A percentile compares a stretch with the other conserved stretches of the same genome.
These are phyloP conservation scores for Sclerurus mexicanus DNA, from an alignment of 2,113 vertebrate species.

Conservation along the genomic window DNA sequence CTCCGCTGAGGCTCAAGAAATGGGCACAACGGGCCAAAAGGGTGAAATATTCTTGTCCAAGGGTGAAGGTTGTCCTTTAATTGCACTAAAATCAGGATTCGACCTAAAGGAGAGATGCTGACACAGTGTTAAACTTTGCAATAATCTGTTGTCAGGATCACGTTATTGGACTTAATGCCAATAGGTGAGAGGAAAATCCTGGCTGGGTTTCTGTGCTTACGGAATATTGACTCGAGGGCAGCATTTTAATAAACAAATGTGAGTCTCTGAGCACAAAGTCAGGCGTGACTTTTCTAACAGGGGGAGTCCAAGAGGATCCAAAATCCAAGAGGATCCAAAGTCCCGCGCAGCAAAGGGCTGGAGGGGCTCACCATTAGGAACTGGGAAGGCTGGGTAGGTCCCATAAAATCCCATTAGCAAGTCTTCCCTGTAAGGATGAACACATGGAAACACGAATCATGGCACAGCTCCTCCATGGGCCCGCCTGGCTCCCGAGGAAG, in stretches of 20 bases:
- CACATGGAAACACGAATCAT: not conserved
- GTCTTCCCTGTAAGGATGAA: not conserved
- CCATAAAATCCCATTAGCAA: not conserved
- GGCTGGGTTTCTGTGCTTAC: not conserved
- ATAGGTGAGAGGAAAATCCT: conserved; percentile 1
- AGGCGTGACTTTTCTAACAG: not conserved
- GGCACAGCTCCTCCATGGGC: not conserved
- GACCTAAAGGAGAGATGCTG: not conserved
- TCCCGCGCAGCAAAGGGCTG: not conserved
- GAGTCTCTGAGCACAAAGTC: not conserved
- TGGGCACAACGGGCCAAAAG: not conserved
- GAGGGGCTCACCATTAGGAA: not conserved
- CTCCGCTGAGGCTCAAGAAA: not conserved
- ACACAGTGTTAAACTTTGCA: not conserved
- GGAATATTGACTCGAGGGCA: not conserved
- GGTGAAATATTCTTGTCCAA: not conserved
- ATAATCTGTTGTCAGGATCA: not conserved
- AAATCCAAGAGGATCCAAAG: not conserved
- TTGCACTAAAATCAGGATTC: not conserved
- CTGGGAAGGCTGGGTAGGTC: not conserved
- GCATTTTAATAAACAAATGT: conserved; percentile 9
- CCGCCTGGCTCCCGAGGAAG: not conserved
- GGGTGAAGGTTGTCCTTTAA: not conserved
- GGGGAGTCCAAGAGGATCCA: not conserved
- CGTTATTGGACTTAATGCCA: conserved; percentile 30